Evolutionary conservation across 2,113 vertebrate genomes (phyloP).

Genomic region (Tympanuchus pallidicinctus): DNA sequence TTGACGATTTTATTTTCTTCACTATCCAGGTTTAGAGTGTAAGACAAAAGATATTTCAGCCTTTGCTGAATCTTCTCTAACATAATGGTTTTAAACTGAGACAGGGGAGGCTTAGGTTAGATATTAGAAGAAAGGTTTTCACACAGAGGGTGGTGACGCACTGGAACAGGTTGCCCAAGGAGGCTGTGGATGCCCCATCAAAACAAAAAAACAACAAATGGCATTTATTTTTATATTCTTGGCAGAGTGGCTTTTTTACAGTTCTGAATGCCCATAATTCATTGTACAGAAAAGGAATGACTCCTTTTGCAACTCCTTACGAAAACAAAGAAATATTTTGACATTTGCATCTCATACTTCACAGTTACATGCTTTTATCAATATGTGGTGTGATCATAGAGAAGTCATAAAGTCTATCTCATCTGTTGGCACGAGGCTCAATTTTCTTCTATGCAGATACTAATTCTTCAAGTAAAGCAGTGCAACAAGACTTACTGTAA

Average conservation of each 20-base stretch:
- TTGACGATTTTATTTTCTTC: not conserved
- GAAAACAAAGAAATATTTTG: not conserved
- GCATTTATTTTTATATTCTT: not conserved
- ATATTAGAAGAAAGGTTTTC: too few species aligned
- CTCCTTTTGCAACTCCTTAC: not conserved
- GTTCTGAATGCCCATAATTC: not conserved
- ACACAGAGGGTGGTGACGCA: too few species aligned
- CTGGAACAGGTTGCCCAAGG: too few species aligned
- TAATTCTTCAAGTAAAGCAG: not conserved
- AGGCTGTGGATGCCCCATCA: not conserved
- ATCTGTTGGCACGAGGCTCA: not conserved
- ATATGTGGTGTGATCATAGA: not conserved
- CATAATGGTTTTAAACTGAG: not conserved
- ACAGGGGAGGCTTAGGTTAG: too few species aligned
- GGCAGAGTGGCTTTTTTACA: not conserved
- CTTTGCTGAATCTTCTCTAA: conserved; percentile 23
- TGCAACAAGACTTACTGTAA: not conserved
- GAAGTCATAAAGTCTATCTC: not conserved
- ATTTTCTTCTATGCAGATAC: not conserved
- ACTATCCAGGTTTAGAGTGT: not conserved
- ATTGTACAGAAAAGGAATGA: not conserved
- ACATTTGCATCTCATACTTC: not conserved
- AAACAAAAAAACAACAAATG: not conserved
- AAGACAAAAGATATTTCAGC: conserved; percentile 20
- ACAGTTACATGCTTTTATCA: not conserved